Percentiles rank a stretch among this genome's conserved stretches.
Conservation (phyloP, 30 jellyfish, hydroid and myxozoan species). For the Cassiopea andromeda region DNA sequence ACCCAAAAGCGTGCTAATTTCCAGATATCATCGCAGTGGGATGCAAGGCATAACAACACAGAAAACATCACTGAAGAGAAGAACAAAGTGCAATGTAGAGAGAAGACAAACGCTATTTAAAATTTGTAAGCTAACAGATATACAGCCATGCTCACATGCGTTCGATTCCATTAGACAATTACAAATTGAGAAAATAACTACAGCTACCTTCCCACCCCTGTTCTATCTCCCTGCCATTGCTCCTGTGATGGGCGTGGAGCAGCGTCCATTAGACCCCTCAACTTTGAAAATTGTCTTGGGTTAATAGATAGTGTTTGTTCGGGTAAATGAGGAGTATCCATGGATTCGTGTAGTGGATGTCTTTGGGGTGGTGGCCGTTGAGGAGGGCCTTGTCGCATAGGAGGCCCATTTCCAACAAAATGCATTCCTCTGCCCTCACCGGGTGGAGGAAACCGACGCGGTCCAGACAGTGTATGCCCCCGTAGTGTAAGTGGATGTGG, state of each 20-base stretch:
- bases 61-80: neutral
- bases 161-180: neutral
- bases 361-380: constrained; percentile 28
- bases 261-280: constrained; percentile 16
- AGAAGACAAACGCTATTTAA: neutral
- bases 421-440: constrained; percentile 31
- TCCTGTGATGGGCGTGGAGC: constrained; percentile 1
- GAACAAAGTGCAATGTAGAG: neutral
- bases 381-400: constrained; percentile 42
- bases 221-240: constrained; percentile 52
- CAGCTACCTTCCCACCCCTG: constrained; percentile 59
- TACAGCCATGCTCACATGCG: neutral
- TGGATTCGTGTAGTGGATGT: constrained; percentile 5
- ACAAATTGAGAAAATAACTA: constrained; percentile 8
- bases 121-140: neutral
- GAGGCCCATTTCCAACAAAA: constrained; percentile 45
- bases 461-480: constrained; percentile 33
- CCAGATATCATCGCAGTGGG: too few relatives aligned
- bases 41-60: neutral
- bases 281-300: constrained; percentile 2
- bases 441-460: constrained; percentile 53
- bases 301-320: constrained; percentile 1
- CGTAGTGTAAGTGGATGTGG: constrained; percentile 62
- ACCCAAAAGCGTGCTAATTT: too few relatives aligned
- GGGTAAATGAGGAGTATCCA: neutral